phyloP scores from a whole-genome alignment of 2,888 invertebrate genomes.

The Nasonovia ribisnigri region DNA sequence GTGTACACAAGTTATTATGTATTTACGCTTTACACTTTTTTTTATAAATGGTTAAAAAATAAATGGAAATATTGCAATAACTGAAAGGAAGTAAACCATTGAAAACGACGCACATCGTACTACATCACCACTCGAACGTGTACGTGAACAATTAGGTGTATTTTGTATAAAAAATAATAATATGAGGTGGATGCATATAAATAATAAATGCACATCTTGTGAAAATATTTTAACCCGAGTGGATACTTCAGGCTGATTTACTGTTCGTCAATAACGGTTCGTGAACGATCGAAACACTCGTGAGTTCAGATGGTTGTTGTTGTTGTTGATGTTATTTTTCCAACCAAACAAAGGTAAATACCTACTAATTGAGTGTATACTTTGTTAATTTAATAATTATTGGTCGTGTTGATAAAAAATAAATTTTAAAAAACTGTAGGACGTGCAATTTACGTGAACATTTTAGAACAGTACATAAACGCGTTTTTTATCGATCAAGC shows the following conservation, averaged over 20 bases:
- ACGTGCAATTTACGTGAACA: not conserved
- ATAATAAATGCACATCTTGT: not conserved
- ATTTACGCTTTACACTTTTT: not conserved
- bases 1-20: not conserved
- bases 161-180: not conserved
- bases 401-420: not conserved
- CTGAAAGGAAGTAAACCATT: not conserved
- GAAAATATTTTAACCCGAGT: not conserved
- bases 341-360: not conserved
- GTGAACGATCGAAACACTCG: not conserved
- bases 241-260: not conserved
- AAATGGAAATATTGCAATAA: not conserved
- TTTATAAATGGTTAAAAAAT: not conserved
- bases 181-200: not conserved
- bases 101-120: not conserved
- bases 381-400: constrained; percentile 14
- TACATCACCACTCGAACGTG: not conserved
- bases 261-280: not conserved
- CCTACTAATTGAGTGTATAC: not conserved
- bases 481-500: not conserved
- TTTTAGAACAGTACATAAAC: not conserved
- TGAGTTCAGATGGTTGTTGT: not conserved
- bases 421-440: not conserved
- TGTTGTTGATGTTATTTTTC: not conserved
- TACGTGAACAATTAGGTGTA: not conserved